These are phyloP conservation scores for Maniola jurtina DNA, from an alignment of 1,140 invertebrate genomes.

Conservation along the genomic window DNA sequence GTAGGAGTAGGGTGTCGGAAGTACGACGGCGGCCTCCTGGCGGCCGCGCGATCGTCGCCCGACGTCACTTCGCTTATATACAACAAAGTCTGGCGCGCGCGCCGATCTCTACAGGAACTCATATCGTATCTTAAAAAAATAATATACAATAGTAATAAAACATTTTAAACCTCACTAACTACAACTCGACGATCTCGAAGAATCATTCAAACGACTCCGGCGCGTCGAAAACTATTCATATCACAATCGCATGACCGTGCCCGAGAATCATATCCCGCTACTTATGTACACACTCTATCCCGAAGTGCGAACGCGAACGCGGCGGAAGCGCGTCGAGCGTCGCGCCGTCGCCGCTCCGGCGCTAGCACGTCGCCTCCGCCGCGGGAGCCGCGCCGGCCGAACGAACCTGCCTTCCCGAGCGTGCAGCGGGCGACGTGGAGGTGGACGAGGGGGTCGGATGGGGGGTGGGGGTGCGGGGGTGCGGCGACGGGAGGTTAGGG, in stretches of 20 bases:
- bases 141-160: slow-evolving; percentile 78
- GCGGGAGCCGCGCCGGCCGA: slow-evolving; percentile 48
- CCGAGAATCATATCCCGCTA: slow-evolving; percentile 76
- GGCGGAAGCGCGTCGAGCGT: slow-evolving; percentile 23
- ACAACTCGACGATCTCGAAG: slow-evolving; percentile 73
- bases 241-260: slow-evolving; percentile 78
- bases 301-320: slow-evolving; percentile 45
- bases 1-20: slow-evolving; percentile 65
- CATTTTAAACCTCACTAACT: slow-evolving; percentile 78
- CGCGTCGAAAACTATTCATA: slow-evolving; percentile 74
- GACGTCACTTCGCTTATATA: slow-evolving; percentile 63
- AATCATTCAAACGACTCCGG: slow-evolving; percentile 71
- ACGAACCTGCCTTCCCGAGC: slow-evolving; percentile 48
- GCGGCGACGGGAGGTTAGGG: slow-evolving; percentile 73
- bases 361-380: slow-evolving; percentile 33
- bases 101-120: slow-evolving; percentile 75
- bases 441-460: slow-evolving; percentile 48
- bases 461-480: slow-evolving; percentile 65
- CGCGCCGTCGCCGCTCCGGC: slow-evolving; percentile 27
- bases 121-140: slow-evolving; percentile 77
- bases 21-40: slow-evolving; percentile 49
- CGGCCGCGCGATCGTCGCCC: slow-evolving; percentile 30
- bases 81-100: slow-evolving; percentile 64
- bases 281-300: slow-evolving; percentile 73
- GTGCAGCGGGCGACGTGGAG: slow-evolving; percentile 55